Percentiles rank a stretch among this genome's conserved stretches.
Evolutionary conservation across 1,140 invertebrate species (phyloP).

Genomic region (Temnothorax nylanderi): DNA sequence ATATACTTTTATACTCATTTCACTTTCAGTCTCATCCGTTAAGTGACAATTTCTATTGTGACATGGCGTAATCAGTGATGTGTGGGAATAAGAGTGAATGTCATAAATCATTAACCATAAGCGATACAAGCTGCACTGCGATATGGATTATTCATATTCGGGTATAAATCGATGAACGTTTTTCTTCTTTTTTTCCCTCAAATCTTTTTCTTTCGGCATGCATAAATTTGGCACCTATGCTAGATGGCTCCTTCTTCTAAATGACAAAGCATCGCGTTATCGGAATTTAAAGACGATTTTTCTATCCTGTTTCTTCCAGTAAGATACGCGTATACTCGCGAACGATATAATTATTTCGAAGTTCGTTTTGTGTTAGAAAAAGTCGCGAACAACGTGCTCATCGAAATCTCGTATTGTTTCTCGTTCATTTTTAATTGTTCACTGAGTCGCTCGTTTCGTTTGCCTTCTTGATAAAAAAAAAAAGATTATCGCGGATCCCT

Average conservation of each 20-base stretch:
- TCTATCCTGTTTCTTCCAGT: not conserved
- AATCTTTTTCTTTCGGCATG: slow-evolving; percentile 18
- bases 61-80: not conserved
- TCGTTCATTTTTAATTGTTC: not conserved
- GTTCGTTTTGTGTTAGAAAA: slow-evolving; percentile 11
- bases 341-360: not conserved
- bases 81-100: slow-evolving; percentile 25
- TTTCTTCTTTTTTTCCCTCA: not conserved
- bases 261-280: slow-evolving; percentile 21
- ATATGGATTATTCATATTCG: slow-evolving; percentile 1
- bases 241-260: not conserved
- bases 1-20: slow-evolving; percentile 8
- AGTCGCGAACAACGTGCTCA: not conserved
- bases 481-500: not conserved
- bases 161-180: not conserved
- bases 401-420: not conserved
- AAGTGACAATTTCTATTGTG: slow-evolving; percentile 17
- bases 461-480: not conserved
- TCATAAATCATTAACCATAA: slow-evolving; percentile 4
- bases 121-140: slow-evolving; percentile 35
- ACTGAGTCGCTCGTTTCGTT: not conserved
- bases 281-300: slow-evolving; percentile 25
- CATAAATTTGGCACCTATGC: slow-evolving; percentile 43
- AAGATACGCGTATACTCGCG: not conserved
- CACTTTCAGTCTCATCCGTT: slow-evolving; percentile 19